phyloP scores from a whole-genome alignment of 30 jellyfish, hydroid and myxozoan genomes.

The Hydra vulgaris region DNA sequence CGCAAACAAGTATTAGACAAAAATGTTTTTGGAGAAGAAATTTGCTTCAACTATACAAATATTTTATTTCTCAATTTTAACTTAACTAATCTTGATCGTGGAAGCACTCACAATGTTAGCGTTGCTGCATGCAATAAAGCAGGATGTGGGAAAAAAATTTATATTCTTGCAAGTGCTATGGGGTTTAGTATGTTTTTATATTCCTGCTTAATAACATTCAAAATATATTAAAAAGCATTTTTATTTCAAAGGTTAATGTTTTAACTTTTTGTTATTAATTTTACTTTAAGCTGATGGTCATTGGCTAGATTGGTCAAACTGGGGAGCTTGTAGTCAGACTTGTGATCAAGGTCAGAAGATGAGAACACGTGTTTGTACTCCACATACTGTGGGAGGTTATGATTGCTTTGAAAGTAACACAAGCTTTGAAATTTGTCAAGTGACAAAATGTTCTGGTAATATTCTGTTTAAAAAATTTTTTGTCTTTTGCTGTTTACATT shows the following conservation, averaged over 20 bases:
- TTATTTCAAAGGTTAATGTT: not conserved
- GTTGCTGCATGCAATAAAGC: not conserved
- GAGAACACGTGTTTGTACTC: not conserved
- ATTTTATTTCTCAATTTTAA: not conserved
- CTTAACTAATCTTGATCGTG: not conserved
- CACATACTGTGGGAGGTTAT: not conserved
- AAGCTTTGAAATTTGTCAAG: not conserved
- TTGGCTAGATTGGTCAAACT: not conserved
- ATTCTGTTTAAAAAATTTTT: no score
- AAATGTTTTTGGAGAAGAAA: not conserved
- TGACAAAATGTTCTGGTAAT: not conserved
- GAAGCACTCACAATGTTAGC: not conserved
- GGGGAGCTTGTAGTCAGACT: not conserved
- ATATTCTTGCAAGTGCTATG: not conserved
- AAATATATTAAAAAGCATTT: not conserved
- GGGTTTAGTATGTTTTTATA: not conserved
- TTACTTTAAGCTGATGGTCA: not conserved
- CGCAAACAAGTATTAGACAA: not conserved
- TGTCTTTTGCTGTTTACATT: no score
- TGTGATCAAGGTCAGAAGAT: not conserved
- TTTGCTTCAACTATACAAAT: not conserved
- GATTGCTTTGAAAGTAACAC: not conserved
- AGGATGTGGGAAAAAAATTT: not conserved
- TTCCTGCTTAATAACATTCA: not conserved
- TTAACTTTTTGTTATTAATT: no score